Conservation (phyloP, 1,140 invertebrate species). For the Apis cerana region DNA sequence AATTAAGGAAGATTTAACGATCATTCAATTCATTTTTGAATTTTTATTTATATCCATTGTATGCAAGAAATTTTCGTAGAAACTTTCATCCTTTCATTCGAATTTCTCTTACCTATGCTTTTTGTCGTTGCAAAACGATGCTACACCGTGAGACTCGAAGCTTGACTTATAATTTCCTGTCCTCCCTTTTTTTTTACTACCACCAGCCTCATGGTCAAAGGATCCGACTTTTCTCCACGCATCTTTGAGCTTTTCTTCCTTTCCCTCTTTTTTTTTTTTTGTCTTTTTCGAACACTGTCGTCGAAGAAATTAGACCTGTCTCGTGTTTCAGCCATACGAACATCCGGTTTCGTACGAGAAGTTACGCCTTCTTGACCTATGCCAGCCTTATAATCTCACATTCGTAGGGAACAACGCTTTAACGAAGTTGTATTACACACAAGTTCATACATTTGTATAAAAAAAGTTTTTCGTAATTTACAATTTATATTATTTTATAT, state of each 20-base stretch:
- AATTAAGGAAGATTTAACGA: too few relatives aligned
- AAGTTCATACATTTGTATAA: not conserved
- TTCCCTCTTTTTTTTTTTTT: constrained; percentile 41
- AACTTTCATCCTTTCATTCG: too few relatives aligned
- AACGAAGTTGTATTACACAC: not conserved
- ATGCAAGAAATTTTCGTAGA: too few relatives aligned
- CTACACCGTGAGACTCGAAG: constrained; percentile 15
- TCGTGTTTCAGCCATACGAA: constrained; percentile 62
- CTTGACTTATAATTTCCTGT: constrained; percentile 55
- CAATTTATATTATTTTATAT: too few relatives aligned
- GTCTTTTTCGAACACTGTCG: constrained; percentile 60
- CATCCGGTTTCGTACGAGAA: constrained; percentile 60
- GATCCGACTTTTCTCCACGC: constrained; percentile 35
- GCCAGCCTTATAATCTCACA: constrained; percentile 5
- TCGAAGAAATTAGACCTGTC: constrained; percentile 68
- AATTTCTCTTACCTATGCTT: constrained; percentile 22
- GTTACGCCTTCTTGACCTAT: constrained; percentile 46
- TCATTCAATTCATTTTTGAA: too few relatives aligned
- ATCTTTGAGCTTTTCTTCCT: constrained; percentile 36
- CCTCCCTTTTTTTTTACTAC: constrained; percentile 15
- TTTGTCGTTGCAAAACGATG: constrained; percentile 45
- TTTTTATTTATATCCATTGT: too few relatives aligned
- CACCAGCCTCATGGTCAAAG: constrained; percentile 9
- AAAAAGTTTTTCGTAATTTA: too few relatives aligned
- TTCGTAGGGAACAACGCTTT: not conserved